Conservation (phyloP, 1,140 invertebrate genomes). For the Tetranychus cinnabarinus region DNA sequence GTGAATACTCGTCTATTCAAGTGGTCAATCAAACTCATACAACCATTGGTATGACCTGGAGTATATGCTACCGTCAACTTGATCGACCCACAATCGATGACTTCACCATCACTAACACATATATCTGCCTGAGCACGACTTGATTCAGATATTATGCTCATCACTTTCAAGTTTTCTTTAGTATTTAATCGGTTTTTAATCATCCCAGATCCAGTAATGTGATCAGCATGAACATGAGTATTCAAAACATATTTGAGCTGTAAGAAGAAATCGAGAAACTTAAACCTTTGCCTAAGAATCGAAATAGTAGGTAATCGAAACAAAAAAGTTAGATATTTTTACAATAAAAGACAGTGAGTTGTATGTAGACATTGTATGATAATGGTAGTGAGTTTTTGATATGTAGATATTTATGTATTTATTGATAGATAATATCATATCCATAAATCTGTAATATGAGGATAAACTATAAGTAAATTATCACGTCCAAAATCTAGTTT, state of each 20-base stretch:
- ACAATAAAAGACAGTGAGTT: no score
- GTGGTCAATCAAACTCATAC: constrained; percentile 41
- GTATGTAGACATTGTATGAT: no score
- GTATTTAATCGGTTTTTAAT: constrained; percentile 43
- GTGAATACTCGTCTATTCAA: constrained; percentile 65
- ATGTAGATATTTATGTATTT: no score
- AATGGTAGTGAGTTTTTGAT: no score
- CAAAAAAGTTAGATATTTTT: no score
- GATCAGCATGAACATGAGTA: constrained; percentile 96
- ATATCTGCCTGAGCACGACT: constrained; percentile 71
- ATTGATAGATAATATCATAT: no score
- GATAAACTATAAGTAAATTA: no score
- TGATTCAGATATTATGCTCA: constrained; percentile 54
- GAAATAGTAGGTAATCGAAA: no score
- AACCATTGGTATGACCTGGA: constrained; percentile 41
- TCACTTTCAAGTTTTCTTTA: constrained; percentile 9
- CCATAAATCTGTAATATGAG: no score
- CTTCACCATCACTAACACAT: constrained; percentile 43
- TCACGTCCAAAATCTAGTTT: no score
- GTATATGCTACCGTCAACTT: constrained; percentile 47
- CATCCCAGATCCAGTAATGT: constrained; percentile 79
- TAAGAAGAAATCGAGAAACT: constrained; percentile 9
- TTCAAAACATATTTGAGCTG: constrained; percentile 40
- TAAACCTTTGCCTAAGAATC: no score
- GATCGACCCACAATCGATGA: constrained; percentile 37